phyloP scores from a whole-genome alignment of 2,797 vertebrate genomes.

The Trichosurus vulpecula region DNA sequence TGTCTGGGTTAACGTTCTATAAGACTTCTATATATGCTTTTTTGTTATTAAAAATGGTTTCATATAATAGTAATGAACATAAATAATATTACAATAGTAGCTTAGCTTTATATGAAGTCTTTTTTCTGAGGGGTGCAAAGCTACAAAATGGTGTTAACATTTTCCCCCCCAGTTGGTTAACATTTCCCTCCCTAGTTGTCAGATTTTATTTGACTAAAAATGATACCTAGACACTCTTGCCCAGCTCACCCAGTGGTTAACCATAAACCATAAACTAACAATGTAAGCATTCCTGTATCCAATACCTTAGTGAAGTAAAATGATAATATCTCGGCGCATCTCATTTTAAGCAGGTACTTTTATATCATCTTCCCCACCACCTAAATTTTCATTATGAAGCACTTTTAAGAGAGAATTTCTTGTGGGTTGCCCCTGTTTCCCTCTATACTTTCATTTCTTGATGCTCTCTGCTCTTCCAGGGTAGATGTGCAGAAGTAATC shows the following conservation, averaged over 20 bases:
- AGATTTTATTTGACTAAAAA: slow-evolving; percentile 66
- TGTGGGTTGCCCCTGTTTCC: not conserved
- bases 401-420: not conserved
- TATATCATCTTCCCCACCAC: slow-evolving; percentile 15
- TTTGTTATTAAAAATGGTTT: not conserved
- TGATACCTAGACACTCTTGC: slow-evolving; percentile 71
- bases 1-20: not conserved
- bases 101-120: slow-evolving; percentile 25
- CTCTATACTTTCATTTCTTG: not conserved
- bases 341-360: slow-evolving; percentile 68
- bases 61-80: slow-evolving; percentile 8
- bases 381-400: not conserved
- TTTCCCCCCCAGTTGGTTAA: slow-evolving; percentile 59
- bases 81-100: not conserved
- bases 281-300: slow-evolving; percentile 76
- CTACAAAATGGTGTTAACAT: slow-evolving; percentile 15
- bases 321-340: slow-evolving; percentile 70
- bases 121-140: not conserved
- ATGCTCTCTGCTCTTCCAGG: not conserved
- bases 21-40: not conserved
- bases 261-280: slow-evolving; percentile 81
- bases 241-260: slow-evolving; percentile 79
- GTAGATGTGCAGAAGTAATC: not conserved
- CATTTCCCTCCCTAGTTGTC: slow-evolving; percentile 62
- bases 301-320: slow-evolving; percentile 72